A percentile compares a stretch with the other conserved stretches of the same genome.
Conservation (phyloP, 2,888 invertebrate genomes). For the Ypsolopha sequella region DNA sequence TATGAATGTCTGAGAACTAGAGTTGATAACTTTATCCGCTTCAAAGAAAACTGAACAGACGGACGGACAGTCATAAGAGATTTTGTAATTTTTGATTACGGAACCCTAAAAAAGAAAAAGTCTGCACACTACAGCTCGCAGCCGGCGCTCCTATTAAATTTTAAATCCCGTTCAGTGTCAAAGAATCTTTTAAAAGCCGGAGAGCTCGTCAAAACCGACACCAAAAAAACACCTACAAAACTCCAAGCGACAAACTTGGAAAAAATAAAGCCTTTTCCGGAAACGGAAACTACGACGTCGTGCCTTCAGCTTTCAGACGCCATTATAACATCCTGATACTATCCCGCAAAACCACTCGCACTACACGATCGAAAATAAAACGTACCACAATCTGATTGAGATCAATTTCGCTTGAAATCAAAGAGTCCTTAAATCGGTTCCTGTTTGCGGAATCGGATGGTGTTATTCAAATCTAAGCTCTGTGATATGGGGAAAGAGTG, state of each 20-base stretch:
- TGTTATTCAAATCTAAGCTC: constrained; percentile 22
- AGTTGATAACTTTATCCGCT: too few species aligned
- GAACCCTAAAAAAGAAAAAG: too few species aligned
- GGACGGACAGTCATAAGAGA: too few species aligned
- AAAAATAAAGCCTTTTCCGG: constrained; percentile 37
- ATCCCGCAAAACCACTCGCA: constrained; percentile 28
- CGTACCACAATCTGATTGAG: not conserved
- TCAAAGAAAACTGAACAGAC: too few species aligned
- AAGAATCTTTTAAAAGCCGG: constrained; percentile 23
- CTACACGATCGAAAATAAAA: constrained; percentile 11
- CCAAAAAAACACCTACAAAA: constrained; percentile 19
- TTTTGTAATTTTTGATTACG: too few species aligned
- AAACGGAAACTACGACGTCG: constrained; percentile 43
- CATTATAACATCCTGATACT: constrained; percentile 46
- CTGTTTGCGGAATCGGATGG: constrained; percentile 6
- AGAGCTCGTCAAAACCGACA: constrained; percentile 25
- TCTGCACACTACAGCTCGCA: not conserved
- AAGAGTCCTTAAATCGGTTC: not conserved
- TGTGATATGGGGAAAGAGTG: constrained; percentile 25
- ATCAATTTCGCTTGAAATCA: not conserved
- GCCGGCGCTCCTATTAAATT: not conserved
- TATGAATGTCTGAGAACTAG: too few species aligned
- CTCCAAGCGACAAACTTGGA: constrained; percentile 25
- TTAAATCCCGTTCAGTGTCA: constrained; percentile 9
- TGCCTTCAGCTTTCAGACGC: constrained; percentile 45